Conservation (phyloP, 1,140 invertebrate species). For the Drosophila orosa region DNA sequence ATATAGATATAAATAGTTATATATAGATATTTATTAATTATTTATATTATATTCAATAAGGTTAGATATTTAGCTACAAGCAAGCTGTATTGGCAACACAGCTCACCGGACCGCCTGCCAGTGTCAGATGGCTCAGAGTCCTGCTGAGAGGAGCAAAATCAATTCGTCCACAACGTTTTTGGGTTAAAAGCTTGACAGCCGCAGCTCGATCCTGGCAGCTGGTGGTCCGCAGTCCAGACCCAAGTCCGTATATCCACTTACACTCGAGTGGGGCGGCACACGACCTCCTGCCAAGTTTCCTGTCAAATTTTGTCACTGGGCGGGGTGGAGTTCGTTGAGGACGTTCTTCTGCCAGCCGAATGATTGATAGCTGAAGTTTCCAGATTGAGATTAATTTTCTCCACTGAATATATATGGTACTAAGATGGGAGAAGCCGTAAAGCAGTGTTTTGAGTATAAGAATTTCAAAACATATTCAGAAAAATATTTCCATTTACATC, state of each 20-base stretch:
- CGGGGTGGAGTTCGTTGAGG: slow-evolving; percentile 9
- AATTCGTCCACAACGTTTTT: slow-evolving; percentile 58
- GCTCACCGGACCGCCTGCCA: slow-evolving; percentile 62
- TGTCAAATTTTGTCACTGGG: slow-evolving; percentile 59
- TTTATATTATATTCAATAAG: not conserved
- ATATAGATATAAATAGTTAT: not conserved
- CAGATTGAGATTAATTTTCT: slow-evolving; percentile 17
- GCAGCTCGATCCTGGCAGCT: slow-evolving; percentile 52
- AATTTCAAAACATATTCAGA: not conserved
- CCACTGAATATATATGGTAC: not conserved
- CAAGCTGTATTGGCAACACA: not conserved
- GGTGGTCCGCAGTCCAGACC: slow-evolving; percentile 27
- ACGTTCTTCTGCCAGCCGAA: slow-evolving; percentile 15
- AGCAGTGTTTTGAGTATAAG: not conserved
- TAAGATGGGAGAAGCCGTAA: too few relatives aligned
- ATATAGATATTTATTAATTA: not conserved
- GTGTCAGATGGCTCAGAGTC: slow-evolving; percentile 70
- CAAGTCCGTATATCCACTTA: slow-evolving; percentile 30
- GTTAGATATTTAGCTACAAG: not conserved
- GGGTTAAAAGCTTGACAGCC: slow-evolving; percentile 58
- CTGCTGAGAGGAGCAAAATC: slow-evolving; percentile 55
- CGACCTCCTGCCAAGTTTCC: slow-evolving; percentile 41
- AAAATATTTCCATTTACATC: not conserved
- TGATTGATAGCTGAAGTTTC: slow-evolving; percentile 32
- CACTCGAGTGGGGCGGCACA: slow-evolving; percentile 19